A percentile compares a stretch with the other conserved stretches of the same genome.
Evolutionary conservation across 2,113 vertebrate species (phyloP).

Genomic region (Antennarius striatus): DNA sequence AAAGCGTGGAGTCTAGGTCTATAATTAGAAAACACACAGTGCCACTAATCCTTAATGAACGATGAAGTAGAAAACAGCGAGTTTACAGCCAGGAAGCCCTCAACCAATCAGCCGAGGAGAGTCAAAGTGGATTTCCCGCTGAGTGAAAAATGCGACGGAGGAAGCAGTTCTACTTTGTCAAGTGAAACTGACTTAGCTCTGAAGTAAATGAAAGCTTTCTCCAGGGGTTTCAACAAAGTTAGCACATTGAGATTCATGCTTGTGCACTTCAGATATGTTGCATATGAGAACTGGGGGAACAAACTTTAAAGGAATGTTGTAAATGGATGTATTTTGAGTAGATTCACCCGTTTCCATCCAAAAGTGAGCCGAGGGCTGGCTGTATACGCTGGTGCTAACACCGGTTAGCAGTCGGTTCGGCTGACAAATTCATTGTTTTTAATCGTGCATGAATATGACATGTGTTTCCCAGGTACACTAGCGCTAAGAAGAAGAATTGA

Average conservation of each 20-base stretch:
- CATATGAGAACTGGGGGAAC: too few relatives aligned
- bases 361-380: too few relatives aligned
- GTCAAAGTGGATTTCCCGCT: slow-evolving; percentile 8
- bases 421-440: too few relatives aligned
- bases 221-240: slow-evolving; percentile 30
- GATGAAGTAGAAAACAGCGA: slow-evolving; percentile 58
- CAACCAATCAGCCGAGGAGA: slow-evolving; percentile 6
- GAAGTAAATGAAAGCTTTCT: slow-evolving; percentile 37
- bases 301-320: too few relatives aligned
- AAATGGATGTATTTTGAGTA: too few relatives aligned
- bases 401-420: too few relatives aligned
- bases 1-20: slow-evolving; percentile 47
- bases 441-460: too few relatives aligned
- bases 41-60: slow-evolving; percentile 68
- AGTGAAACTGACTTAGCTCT: slow-evolving; percentile 11
- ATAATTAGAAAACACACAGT: slow-evolving; percentile 74
- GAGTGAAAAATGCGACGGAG: neutral
- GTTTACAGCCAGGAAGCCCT: slow-evolving; percentile 47
- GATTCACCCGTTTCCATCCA: too few relatives aligned
- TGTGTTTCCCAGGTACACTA: too few relatives aligned
- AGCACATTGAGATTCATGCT: slow-evolving; percentile 24
- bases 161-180: slow-evolving; percentile 8
- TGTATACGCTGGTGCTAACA: too few relatives aligned
- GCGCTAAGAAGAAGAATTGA: too few relatives aligned
- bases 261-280: neutral